phyloP scores from a whole-genome alignment of 2,113 vertebrate species.

The Climacteris rufus region DNA sequence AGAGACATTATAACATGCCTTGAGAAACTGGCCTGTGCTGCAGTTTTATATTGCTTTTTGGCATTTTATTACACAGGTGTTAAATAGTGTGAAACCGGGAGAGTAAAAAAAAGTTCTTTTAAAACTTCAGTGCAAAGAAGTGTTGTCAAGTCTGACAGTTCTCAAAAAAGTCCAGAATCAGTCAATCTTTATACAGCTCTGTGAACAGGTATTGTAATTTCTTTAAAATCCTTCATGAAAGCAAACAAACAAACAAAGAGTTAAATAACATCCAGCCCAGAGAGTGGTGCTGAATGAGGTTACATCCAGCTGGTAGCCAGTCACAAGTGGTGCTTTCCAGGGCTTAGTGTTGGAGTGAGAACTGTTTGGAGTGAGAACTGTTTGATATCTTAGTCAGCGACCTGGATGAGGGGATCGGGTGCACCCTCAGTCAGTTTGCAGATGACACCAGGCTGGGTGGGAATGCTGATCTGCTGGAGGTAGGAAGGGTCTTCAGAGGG shows the following conservation, averaged over 20 bases:
- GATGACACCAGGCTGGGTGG: background rate
- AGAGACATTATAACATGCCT: background rate
- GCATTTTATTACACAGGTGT: background rate
- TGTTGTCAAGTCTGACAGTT: background rate
- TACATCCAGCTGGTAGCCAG: background rate
- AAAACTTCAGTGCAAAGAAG: background rate
- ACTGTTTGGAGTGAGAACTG: background rate
- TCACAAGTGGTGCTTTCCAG: background rate
- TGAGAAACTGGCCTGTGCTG: background rate
- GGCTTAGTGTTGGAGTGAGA: background rate
- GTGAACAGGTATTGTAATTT: background rate
- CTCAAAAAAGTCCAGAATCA: background rate
- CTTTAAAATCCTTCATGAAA: background rate
- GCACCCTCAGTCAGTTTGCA: background rate
- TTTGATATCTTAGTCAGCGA: background rate
- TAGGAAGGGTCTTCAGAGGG: background rate
- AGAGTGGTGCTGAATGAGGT: background rate
- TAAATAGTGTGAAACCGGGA: background rate
- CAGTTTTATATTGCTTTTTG: background rate
- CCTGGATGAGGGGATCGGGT: background rate
- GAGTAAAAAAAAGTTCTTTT: background rate
- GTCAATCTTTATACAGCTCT: background rate
- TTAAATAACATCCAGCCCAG: background rate
- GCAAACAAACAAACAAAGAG: background rate
- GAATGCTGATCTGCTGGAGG: background rate